phyloP scores from a whole-genome alignment of 2,113 vertebrate genomes.

The Petrocephalus microphthalmus region DNA sequence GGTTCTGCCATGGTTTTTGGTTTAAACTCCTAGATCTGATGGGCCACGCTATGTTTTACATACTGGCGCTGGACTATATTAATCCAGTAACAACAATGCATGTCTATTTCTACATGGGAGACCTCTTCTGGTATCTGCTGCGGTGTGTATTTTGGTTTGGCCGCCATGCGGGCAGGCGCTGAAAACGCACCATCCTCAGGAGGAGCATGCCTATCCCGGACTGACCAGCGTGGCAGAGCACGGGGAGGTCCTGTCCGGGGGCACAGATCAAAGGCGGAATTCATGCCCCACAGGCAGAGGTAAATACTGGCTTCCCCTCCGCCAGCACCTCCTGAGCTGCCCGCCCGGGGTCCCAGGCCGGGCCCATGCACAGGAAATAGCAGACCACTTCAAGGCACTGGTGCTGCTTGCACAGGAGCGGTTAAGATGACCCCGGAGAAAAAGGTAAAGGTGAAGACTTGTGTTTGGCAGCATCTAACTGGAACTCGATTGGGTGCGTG shows the following conservation, averaged over 20 bases:
- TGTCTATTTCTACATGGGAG: not conserved
- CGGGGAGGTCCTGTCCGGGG: slow-evolving; percentile 28
- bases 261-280: slow-evolving; percentile 60
- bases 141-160: not conserved
- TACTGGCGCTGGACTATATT: not conserved
- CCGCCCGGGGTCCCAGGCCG: slow-evolving; percentile 31
- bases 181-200: not conserved
- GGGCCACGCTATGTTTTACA: not conserved
- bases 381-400: slow-evolving; percentile 60
- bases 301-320: slow-evolving; percentile 66
- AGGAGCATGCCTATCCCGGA: not conserved
- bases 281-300: slow-evolving; percentile 59
- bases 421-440: slow-evolving; percentile 27
- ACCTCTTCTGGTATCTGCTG: not conserved
- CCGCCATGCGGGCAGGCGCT: slow-evolving; percentile 33
- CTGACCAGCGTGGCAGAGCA: no score
- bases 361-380: slow-evolving; percentile 57
- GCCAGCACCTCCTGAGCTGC: slow-evolving; percentile 46
- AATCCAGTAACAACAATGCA: not conserved
- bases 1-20: not conserved
- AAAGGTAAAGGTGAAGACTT: slow-evolving; percentile 10
- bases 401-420: slow-evolving; percentile 45
- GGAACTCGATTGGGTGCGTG: not conserved
- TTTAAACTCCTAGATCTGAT: not conserved
- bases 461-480: not conserved